Conservation (phyloP, 2,797 vertebrate species). For the Anomalospiza imberbis region DNA sequence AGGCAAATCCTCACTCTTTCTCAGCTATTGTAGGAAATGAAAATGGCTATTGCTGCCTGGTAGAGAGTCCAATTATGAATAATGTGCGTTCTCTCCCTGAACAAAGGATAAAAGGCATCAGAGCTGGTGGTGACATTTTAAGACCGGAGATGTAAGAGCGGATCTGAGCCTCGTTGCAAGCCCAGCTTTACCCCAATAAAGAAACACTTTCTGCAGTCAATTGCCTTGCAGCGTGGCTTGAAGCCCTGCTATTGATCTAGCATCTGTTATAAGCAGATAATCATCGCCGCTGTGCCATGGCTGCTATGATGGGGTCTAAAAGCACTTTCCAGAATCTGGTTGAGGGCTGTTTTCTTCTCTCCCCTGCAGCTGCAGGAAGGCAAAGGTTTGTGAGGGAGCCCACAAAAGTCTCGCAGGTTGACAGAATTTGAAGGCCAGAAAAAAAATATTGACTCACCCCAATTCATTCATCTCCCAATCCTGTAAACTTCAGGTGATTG, state of each 20-base stretch:
- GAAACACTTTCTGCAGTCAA: slow-evolving; percentile 46
- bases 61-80: slow-evolving; percentile 54
- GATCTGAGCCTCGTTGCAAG: background rate
- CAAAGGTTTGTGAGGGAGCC: background rate
- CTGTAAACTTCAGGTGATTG: background rate
- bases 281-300: background rate
- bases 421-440: background rate
- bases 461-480: background rate
- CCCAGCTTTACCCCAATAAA: slow-evolving; percentile 40
- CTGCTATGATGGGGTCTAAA: slow-evolving; percentile 13
- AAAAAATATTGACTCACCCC: background rate
- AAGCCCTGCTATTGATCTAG: slow-evolving; percentile 49
- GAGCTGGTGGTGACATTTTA: slow-evolving; percentile 52
- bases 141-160: slow-evolving; percentile 33
- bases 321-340: slow-evolving; percentile 26
- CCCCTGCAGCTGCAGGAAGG: background rate
- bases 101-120: slow-evolving; percentile 62
- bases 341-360: slow-evolving; percentile 12
- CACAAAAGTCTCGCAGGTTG: background rate
- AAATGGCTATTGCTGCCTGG: slow-evolving; percentile 29
- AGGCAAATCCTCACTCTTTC: background rate
- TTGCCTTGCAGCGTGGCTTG: slow-evolving; percentile 49
- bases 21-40: slow-evolving; percentile 30
- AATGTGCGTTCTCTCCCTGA: slow-evolving; percentile 17
- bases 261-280: slow-evolving; percentile 54